These are phyloP conservation scores for Rhinolophus sinicus DNA, from an alignment of 2,113 vertebrate species.

Conservation along the genomic window DNA sequence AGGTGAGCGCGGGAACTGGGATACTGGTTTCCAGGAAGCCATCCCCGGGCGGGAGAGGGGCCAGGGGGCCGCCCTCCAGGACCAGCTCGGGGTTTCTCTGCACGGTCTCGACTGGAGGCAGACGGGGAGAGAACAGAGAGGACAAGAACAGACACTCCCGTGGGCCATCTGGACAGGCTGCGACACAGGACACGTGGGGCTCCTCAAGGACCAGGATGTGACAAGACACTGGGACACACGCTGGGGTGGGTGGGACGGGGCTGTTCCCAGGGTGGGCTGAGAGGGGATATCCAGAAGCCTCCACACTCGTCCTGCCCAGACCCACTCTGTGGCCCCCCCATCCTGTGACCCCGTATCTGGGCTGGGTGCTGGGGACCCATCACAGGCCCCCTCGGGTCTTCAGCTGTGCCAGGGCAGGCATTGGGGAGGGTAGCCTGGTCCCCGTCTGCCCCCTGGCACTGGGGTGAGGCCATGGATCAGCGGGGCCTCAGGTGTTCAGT, in stretches of 20 bases:
- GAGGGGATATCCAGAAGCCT: not conserved
- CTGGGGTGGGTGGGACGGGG: not conserved
- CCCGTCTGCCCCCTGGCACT: not conserved
- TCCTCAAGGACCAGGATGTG: conserved; percentile 12
- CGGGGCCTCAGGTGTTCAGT: not conserved
- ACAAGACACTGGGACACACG: conserved; percentile 9
- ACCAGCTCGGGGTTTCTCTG: conserved; percentile 96
- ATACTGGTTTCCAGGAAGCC: conserved; percentile 97
- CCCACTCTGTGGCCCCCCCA: not conserved
- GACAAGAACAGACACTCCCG: conserved; percentile 74
- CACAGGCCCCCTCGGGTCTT: not conserved
- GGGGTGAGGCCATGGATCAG: not conserved
- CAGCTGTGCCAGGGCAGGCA: not conserved
- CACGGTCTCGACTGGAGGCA: conserved; percentile 94
- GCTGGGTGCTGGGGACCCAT: not conserved
- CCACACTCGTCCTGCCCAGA: not conserved
- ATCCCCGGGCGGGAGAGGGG: conserved; percentile 89
- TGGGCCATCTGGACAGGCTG: not conserved
- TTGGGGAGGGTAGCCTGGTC: not conserved
- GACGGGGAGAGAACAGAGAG: conserved; percentile 70
- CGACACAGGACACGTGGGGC: not conserved
- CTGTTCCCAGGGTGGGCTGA: not conserved
- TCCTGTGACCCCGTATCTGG: not conserved
- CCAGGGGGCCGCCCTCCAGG: conserved; percentile 89
- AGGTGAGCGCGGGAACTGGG: conserved; percentile 94